phyloP scores from a whole-genome alignment of 2,888 invertebrate genomes.

The Hyppa rectilinea region DNA sequence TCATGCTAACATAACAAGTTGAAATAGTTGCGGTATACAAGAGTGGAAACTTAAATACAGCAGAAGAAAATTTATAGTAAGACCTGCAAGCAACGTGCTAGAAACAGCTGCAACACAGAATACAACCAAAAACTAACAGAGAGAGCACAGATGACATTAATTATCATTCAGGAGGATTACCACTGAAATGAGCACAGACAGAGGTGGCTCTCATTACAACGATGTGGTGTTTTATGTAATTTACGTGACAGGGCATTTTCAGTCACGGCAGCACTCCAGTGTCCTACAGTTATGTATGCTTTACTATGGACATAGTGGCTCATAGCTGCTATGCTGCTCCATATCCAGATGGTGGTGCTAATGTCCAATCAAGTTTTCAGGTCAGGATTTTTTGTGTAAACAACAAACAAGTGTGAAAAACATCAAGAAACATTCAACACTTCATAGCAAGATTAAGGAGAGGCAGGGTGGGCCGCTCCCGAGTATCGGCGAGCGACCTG shows the following conservation, averaged over 20 bases:
- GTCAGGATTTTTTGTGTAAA: constrained; percentile 81
- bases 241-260: constrained; percentile 65
- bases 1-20: constrained; percentile 44
- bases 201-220: constrained; percentile 60
- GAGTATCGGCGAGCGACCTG: constrained; percentile 80
- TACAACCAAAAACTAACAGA: constrained; percentile 60
- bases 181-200: constrained; percentile 61
- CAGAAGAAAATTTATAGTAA: constrained; percentile 62
- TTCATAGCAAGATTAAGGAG: constrained; percentile 68
- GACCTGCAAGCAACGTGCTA: constrained; percentile 55
- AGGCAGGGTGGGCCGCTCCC: constrained; percentile 85
- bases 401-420: constrained; percentile 76
- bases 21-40: constrained; percentile 60
- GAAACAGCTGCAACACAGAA: constrained; percentile 60
- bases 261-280: constrained; percentile 62
- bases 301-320: constrained; percentile 76
- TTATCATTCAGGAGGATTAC: constrained; percentile 58
- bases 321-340: constrained; percentile 75
- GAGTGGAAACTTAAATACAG: constrained; percentile 57
- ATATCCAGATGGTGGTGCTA: constrained; percentile 86
- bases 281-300: constrained; percentile 71
- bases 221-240: constrained; percentile 62
- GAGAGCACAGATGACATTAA: constrained; percentile 59
- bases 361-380: constrained; percentile 90
- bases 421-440: constrained; percentile 67